A percentile compares a stretch with the other conserved stretches of the same genome.
Evolutionary conservation across 2,888 invertebrate genomes (phyloP).

Genomic region (Thalpophila matura): DNA sequence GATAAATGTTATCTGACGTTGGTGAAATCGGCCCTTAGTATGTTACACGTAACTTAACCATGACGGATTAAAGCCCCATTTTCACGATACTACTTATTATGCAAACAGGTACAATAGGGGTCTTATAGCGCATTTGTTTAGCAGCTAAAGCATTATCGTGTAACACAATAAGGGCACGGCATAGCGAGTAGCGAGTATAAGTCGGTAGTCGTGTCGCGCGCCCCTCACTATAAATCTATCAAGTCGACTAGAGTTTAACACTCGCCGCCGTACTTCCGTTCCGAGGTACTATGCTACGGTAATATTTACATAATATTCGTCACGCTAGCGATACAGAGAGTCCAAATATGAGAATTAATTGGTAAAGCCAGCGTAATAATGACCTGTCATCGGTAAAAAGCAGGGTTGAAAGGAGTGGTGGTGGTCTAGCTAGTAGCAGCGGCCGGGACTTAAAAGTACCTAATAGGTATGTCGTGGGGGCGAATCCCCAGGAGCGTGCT

Average conservation of each 20-base stretch:
- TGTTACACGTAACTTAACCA: not conserved
- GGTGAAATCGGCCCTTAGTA: not conserved
- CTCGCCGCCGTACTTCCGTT: slow-evolving; percentile 66
- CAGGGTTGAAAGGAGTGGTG: not conserved
- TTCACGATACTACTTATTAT: slow-evolving; percentile 5
- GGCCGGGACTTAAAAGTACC: too few species aligned
- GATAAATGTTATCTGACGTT: too few species aligned
- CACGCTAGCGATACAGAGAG: slow-evolving; percentile 5
- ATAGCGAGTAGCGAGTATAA: slow-evolving; percentile 54
- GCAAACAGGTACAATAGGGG: not conserved
- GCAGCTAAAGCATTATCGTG: slow-evolving; percentile 31
- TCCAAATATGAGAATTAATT: not conserved
- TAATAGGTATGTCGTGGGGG: too few species aligned
- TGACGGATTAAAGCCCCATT: not conserved
- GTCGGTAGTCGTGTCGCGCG: slow-evolving; percentile 68
- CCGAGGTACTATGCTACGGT: slow-evolving; percentile 31
- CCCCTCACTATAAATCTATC: slow-evolving; percentile 77
- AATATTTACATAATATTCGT: slow-evolving; percentile 43
- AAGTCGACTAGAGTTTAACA: slow-evolving; percentile 72
- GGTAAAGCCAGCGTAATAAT: too few species aligned
- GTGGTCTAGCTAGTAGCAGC: too few species aligned
- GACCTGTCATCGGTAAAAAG: too few species aligned
- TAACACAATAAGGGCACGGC: slow-evolving; percentile 29
- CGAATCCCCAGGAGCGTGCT: too few species aligned
- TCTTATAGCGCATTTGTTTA: slow-evolving; percentile 26